phyloP scores from a whole-genome alignment of 2,113 vertebrate genomes.

The Crotalus tigris region DNA sequence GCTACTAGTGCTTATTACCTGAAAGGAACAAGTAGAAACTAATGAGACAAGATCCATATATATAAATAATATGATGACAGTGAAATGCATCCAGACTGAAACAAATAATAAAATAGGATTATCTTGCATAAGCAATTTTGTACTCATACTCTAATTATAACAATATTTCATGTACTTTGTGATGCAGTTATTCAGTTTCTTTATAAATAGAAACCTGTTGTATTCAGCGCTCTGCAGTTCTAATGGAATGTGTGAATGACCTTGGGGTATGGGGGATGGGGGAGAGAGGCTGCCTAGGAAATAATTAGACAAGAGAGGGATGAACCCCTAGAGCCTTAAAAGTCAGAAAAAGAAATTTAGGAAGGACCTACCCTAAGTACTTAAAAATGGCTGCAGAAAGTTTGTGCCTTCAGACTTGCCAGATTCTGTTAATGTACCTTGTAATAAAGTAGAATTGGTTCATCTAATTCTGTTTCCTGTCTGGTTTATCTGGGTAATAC shows the following conservation, averaged over 20 bases:
- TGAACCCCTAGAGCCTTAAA: not conserved
- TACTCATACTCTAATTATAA: not conserved
- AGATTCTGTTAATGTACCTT: not conserved
- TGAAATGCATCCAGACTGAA: not conserved
- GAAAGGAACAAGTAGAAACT: not conserved
- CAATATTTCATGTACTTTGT: not conserved
- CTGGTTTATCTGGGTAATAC: not conserved
- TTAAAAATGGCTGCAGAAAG: not conserved
- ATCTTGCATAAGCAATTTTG: not conserved
- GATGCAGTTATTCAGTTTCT: not conserved
- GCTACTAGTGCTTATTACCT: conserved; percentile 4
- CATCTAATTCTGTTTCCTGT: not conserved
- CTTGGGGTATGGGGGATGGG: not conserved
- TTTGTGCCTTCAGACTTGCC: not conserved
- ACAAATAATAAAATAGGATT: not conserved
- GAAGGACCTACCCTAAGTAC: not conserved
- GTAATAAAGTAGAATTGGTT: not conserved
- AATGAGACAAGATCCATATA: not conserved
- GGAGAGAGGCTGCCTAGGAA: not conserved
- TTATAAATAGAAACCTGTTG: not conserved
- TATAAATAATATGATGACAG: not conserved
- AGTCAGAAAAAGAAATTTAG: not conserved
- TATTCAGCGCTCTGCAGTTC: not conserved
- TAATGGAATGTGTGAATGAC: not conserved
- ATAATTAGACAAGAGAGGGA: not conserved